Base-by-base conservation (phyloP, 2,888 invertebrate species). In the Elysia crispata region DNA sequence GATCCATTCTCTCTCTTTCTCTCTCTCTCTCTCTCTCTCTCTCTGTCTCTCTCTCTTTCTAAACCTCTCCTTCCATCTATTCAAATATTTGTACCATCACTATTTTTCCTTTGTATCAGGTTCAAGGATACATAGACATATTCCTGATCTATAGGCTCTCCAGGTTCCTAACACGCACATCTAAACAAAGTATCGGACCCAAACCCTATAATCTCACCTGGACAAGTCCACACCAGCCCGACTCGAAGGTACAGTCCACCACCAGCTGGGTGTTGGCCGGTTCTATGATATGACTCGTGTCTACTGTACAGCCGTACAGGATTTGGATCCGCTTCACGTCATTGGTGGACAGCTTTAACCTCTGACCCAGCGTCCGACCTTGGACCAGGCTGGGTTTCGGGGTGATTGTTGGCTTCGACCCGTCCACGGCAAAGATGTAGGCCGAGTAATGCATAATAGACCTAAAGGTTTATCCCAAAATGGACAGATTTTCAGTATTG, bases 391-490 rank as follows among this genome's bases (percentile, higher is more conserved):
- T 82, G 66, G 62, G 82, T 73, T 76, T 83, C 49, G 70, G 83
- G 81, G 66, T 90, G 79, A 94, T 93, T 1, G 94, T 93, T 1
- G 92, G 90, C 57, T 83, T 82, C 18, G 73, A 74, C 0, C 75
- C 72, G 78, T 87, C 86, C 25, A 84, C 83, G 33, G 93, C 93
- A 85, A 94, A 94, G 13, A 93, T 93, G 85, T 92, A 90, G 18
- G 91, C 90, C 79, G 93, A 92, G 86, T 96, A 96, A 90, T 96
- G 96, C 95, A 96, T 95, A 50, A 96, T 95, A 18, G 95, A 95
- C 18, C 73, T 73, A 28, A 23, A n/a, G 31, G 31, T n/a, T n/a
- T n/a, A n/a, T n/a, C n/a, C n/a, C n/a, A n/a, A n/a, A n/a, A 23
- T n/a, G 23, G 64, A n/a, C 8, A 25, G 13, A n/a, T n/a, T n/a